Base-by-base conservation (phyloP, 2,888 invertebrate genomes). In the Odontocolon sp. region DNA sequence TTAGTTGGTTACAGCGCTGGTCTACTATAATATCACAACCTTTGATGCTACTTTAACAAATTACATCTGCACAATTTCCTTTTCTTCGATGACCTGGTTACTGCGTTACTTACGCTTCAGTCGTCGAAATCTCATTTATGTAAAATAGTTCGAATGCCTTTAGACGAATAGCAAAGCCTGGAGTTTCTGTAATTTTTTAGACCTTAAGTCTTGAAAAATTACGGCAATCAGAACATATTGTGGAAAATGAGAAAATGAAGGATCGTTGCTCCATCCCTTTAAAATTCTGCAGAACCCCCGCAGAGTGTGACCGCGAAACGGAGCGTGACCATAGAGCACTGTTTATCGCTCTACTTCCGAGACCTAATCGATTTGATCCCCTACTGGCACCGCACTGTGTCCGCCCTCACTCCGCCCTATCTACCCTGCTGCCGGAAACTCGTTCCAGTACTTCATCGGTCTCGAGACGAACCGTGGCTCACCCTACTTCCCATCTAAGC, bases 271-370 rank as follows among this genome's bases (percentile, higher is more conserved):
- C 70, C 70, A 61, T 52, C 31, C 40, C 61, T 61, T 42, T 50
- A 52, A 59, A 63, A 45, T 47, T n/a, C 36, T 36, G 31, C 45
- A 52, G 54, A 63, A 33, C 23, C 57, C 47, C 36, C 54, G 23
- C 28, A 47, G 11, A 69, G 64, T 61, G 47, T 69, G 64, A 77
- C 67, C 79, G 79, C 68, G 74, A 82, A 83, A 82, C 81, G 81
- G 81, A 82, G 83, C 83, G 80, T 82, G 83, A 82, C 83, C 81
- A 76, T 80, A 74, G 80, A 33, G 52, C 71, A 67, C 79, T 78
- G 83, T 83, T 83, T 83, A 82, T 83, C 83, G 83, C 80, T 81
- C 75, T 71, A 80, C 83, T 83, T 83, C 82, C 83, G 83, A 79
- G 78, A 81, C 81, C 81, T 83, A 84, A 85, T 85, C 85, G 83